Evolutionary conservation across 2,888 invertebrate genomes (phyloP).

Genomic region (Thumatha senex): DNA sequence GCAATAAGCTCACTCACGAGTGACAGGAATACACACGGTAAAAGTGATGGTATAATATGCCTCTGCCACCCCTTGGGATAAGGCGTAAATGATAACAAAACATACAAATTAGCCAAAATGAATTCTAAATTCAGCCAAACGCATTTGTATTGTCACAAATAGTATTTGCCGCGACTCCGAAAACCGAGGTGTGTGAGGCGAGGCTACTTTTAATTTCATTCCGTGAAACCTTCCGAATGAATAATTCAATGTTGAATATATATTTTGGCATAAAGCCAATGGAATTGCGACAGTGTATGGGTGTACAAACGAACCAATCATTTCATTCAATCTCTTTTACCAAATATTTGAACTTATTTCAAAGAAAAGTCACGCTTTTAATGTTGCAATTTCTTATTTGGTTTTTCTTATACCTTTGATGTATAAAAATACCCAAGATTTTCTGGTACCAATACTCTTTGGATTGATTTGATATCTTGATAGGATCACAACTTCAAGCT

Average conservation of each 20-base stretch:
- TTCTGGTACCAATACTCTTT: not conserved
- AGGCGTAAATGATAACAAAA: too few species aligned
- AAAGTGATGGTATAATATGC: too few species aligned
- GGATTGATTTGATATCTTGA: too few species aligned
- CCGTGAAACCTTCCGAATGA: slow-evolving; percentile 39
- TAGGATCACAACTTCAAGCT: too few species aligned
- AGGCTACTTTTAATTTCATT: slow-evolving; percentile 43
- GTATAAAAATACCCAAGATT: not conserved
- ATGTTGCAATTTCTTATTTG: not conserved
- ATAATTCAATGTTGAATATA: slow-evolving; percentile 40
- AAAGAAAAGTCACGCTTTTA: not conserved
- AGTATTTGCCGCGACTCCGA: slow-evolving; percentile 17
- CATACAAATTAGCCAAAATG: slow-evolving; percentile 26
- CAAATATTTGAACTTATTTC: not conserved
- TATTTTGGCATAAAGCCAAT: slow-evolving; percentile 31
- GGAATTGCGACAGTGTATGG: slow-evolving; percentile 13
- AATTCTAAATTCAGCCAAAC: slow-evolving; percentile 9
- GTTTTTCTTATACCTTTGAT: not conserved
- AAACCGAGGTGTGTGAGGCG: slow-evolving; percentile 11
- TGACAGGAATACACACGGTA: too few species aligned
- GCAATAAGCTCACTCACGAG: too few species aligned
- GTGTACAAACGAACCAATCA: not conserved
- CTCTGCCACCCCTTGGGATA: too few species aligned
- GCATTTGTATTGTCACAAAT: slow-evolving; percentile 11
- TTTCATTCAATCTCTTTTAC: not conserved